phyloP scores from a whole-genome alignment of 2,113 vertebrate genomes.

The Cyprinus carpio region DNA sequence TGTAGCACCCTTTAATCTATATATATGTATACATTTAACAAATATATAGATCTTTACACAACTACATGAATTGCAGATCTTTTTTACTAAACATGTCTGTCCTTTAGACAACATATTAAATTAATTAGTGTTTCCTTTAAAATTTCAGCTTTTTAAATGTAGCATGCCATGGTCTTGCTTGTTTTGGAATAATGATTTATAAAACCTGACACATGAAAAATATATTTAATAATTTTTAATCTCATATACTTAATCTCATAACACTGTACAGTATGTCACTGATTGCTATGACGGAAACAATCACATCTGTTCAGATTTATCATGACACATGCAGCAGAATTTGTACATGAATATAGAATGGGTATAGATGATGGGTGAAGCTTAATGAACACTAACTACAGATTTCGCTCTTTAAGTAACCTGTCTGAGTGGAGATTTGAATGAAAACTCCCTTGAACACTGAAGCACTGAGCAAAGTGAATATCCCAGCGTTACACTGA shows the following conservation, averaged over 20 bases:
- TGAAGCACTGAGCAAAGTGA: not conserved
- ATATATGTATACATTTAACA: not conserved
- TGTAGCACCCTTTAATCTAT: not conserved
- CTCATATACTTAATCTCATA: not conserved
- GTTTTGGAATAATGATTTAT: not conserved
- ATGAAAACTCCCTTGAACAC: not conserved
- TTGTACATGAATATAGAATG: not conserved
- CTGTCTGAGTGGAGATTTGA: constrained; percentile 6
- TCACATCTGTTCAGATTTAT: not conserved
- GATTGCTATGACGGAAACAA: not conserved
- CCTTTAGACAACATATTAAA: not conserved
- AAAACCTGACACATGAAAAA: not conserved
- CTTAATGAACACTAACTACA: constrained; percentile 3
- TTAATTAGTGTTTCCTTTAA: not conserved
- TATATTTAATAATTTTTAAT: not conserved
- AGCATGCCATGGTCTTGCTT: not conserved
- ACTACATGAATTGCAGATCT: not conserved
- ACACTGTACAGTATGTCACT: not conserved
- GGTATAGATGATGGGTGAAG: not conserved
- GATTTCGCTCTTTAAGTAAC: not conserved
- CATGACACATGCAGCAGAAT: not conserved
- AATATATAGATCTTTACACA: not conserved
- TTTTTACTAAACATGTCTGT: not conserved
- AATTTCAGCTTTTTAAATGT: not conserved
- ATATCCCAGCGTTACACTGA: constrained; percentile 1